phyloP scores from a whole-genome alignment of 2,888 invertebrate genomes.

The Agrypnus murinus region DNA sequence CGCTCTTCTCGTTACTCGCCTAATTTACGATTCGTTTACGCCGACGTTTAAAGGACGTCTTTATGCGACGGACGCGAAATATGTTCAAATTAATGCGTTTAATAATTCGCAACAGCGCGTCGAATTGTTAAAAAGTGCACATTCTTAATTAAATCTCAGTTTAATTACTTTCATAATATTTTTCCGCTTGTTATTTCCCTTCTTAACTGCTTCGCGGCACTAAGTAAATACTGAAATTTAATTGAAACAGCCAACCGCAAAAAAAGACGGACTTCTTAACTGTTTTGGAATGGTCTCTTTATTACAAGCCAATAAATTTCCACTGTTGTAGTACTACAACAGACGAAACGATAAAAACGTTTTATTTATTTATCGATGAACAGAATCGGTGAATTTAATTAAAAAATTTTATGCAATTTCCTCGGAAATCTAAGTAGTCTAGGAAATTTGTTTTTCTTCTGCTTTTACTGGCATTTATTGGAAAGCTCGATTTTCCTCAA shows the following conservation, averaged over 20 bases:
- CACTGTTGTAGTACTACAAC: too few species aligned
- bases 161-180: slow-evolving; percentile 55
- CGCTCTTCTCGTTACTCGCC: slow-evolving; percentile 56
- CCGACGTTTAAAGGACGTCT: slow-evolving; percentile 41
- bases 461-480: too few species aligned
- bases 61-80: slow-evolving; percentile 36
- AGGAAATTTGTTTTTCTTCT: too few species aligned
- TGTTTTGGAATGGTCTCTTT: too few species aligned
- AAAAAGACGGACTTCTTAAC: slow-evolving; percentile 18
- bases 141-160: slow-evolving; percentile 50
- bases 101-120: slow-evolving; percentile 52
- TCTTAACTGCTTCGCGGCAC: slow-evolving; percentile 32
- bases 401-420: too few species aligned
- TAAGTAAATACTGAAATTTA: slow-evolving; percentile 50
- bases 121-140: slow-evolving; percentile 48
- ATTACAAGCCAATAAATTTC: too few species aligned
- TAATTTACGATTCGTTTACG: slow-evolving; percentile 56
- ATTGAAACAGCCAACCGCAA: slow-evolving; percentile 36
- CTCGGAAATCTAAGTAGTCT: too few species aligned
- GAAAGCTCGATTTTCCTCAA: too few species aligned
- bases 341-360: too few species aligned
- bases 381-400: too few species aligned
- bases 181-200: slow-evolving; percentile 42
- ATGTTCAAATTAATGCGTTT: slow-evolving; percentile 46
- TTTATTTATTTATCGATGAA: too few species aligned